phyloP scores from a whole-genome alignment of 2,888 invertebrate genomes.

The Phania funesta region DNA sequence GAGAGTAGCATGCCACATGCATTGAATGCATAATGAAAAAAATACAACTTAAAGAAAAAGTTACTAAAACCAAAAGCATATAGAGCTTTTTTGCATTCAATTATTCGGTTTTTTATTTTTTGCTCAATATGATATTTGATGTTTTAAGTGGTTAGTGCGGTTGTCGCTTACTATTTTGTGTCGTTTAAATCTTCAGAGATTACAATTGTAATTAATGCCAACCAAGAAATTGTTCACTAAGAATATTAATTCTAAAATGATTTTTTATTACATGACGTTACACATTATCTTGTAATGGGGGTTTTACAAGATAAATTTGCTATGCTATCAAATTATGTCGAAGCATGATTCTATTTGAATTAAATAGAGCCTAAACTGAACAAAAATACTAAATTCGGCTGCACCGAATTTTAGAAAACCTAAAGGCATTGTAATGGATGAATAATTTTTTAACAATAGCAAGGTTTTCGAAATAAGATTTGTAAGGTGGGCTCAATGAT shows the following conservation, averaged over 20 bases:
- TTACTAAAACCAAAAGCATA: conserved; percentile 13
- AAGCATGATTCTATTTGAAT: neutral
- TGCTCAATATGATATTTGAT: conserved; percentile 7
- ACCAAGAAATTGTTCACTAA: too few species aligned
- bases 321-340: neutral
- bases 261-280: neutral
- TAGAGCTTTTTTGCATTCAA: neutral
- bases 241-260: neutral
- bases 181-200: conserved; percentile 43
- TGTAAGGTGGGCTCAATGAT: too few species aligned
- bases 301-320: conserved; percentile 14
- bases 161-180: conserved; percentile 43
- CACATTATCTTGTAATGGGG: neutral
- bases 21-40: conserved; percentile 41
- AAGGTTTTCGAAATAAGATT: too few species aligned
- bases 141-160: conserved; percentile 34
- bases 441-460: too few species aligned
- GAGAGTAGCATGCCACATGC: conserved; percentile 37
- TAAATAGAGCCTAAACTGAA: too few species aligned
- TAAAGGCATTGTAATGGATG: too few species aligned
- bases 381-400: too few species aligned
- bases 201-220: conserved; percentile 36
- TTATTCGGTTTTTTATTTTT: neutral
- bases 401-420: too few species aligned
- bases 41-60: conserved; percentile 8